These are phyloP conservation scores for Lottia scabra DNA, from an alignment of 2,888 invertebrate species.

Conservation along the genomic window DNA sequence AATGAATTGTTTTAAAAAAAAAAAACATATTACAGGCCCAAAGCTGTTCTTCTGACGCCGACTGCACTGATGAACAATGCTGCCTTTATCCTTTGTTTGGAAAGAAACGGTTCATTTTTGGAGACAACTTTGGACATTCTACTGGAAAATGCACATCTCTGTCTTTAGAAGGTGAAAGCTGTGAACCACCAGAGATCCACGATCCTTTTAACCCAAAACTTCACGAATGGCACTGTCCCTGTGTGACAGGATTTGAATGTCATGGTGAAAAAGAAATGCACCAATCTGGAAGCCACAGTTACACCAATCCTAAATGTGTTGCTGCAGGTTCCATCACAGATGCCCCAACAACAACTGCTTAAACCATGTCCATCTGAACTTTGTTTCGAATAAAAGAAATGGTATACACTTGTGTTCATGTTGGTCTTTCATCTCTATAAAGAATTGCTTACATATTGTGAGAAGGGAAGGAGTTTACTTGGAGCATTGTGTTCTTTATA, in stretches of 20 bases:
- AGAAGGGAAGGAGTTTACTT: too few species aligned
- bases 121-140: not conserved
- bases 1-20: too few species aligned
- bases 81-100: not conserved
- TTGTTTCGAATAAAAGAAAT: too few species aligned
- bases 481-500: too few species aligned
- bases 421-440: too few species aligned
- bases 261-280: not conserved
- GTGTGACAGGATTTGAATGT: not conserved
- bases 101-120: not conserved
- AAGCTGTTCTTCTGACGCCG: not conserved
- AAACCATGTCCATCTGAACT: too few species aligned
- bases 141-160: not conserved
- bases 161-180: not conserved
- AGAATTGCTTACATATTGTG: too few species aligned
- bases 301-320: not conserved
- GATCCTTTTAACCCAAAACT: slow-evolving; percentile 1
- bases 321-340: too few species aligned
- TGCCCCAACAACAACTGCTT: too few species aligned
- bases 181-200: slow-evolving; percentile 2
- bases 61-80: not conserved
- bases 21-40: not conserved
- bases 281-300: not conserved
- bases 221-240: not conserved
- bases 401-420: too few species aligned